Evolutionary conservation across 2,113 vertebrate species (phyloP).

Genomic region (Microcebus tavaratra): DNA sequence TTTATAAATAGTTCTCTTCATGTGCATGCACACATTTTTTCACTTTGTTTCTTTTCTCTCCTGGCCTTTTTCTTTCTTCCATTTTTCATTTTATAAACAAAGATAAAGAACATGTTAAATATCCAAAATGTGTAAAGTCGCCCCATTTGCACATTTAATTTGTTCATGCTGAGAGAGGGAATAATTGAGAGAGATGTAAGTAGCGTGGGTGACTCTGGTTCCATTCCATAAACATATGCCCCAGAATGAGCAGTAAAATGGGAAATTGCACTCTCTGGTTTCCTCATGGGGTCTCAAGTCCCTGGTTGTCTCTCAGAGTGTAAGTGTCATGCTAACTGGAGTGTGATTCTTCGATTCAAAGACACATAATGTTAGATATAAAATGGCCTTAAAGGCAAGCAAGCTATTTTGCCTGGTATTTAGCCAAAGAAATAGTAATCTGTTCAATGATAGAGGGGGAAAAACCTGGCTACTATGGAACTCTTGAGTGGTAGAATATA

Average conservation of each 20-base stretch:
- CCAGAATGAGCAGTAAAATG: conserved; percentile 15
- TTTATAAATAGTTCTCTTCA: background rate
- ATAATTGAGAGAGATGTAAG: conserved; percentile 6
- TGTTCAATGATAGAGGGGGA: background rate
- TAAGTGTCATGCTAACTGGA: background rate
- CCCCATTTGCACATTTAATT: conserved; percentile 29
- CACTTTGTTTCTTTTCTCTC: background rate
- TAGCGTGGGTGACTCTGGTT: background rate
- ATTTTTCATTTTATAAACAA: background rate
- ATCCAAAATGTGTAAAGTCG: background rate
- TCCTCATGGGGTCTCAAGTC: background rate
- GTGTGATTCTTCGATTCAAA: conserved; percentile 7
- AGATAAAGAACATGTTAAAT: background rate
- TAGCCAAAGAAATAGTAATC: background rate
- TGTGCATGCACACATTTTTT: background rate
- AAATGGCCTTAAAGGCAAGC: background rate
- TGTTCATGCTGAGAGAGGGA: conserved; percentile 32
- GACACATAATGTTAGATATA: background rate
- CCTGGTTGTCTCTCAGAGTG: background rate
- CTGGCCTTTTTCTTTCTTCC: background rate
- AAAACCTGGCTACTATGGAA: background rate
- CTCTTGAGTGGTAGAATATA: background rate
- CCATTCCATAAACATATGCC: background rate
- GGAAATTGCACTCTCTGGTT: background rate
- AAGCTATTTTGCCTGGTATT: background rate